Evolutionary conservation across 2,888 invertebrate species (phyloP).

Genomic region (Ptilodon capucinus): DNA sequence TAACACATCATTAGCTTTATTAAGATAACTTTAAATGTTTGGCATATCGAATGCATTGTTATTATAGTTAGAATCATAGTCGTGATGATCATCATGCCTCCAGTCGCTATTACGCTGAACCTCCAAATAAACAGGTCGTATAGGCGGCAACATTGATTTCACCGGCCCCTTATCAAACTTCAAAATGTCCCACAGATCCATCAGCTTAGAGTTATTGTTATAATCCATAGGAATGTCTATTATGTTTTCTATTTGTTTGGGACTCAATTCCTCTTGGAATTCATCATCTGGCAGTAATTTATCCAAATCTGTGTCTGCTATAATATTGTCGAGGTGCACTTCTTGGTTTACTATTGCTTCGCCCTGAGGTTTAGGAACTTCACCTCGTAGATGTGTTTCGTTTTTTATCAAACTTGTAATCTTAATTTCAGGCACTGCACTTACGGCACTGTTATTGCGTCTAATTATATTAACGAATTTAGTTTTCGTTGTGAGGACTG

Average conservation of each 20-base stretch:
- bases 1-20: background rate
- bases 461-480: background rate
- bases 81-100: constrained; percentile 45
- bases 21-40: constrained; percentile 2
- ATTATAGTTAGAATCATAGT: constrained; percentile 44
- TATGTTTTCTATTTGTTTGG: constrained; percentile 14
- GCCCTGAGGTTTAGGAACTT: background rate
- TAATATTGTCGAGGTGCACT: background rate
- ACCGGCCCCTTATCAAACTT: constrained; percentile 23
- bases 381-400: background rate
- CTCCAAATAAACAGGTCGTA: constrained; percentile 54
- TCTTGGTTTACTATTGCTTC: constrained; percentile 1
- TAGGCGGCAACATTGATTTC: constrained; percentile 47
- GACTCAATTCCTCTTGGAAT: constrained; percentile 34
- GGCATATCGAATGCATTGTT: constrained; percentile 39
- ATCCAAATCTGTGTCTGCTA: constrained; percentile 4
- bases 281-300: constrained; percentile 26
- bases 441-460: background rate
- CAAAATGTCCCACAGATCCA: constrained; percentile 17
- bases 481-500: background rate
- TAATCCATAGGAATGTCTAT: constrained; percentile 9
- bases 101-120: constrained; percentile 47
- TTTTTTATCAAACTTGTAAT: constrained; percentile 5
- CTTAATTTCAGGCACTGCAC: background rate
- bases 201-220: constrained; percentile 8